Evolutionary conservation across 1,140 invertebrate species (phyloP).

Genomic region (Lucilia sericata): DNA sequence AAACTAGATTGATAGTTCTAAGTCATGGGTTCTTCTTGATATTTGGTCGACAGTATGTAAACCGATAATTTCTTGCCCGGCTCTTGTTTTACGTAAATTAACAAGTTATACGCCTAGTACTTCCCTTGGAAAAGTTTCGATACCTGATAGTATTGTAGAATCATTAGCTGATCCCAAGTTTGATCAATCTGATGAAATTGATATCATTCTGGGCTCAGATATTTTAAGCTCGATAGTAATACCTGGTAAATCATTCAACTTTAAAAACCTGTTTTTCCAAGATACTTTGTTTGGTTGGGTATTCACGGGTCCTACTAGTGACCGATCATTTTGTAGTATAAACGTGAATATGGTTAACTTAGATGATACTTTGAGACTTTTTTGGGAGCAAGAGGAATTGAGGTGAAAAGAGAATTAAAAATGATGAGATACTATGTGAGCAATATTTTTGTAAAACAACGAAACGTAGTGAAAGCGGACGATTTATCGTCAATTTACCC

Average conservation of each 20-base stretch:
- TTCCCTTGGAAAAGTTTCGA: not conserved
- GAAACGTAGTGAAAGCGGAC: not conserved
- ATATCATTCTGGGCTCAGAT: constrained; percentile 34
- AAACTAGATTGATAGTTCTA: not conserved
- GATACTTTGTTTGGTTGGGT: constrained; percentile 44
- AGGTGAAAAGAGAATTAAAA: not conserved
- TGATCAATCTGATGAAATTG: constrained; percentile 17
- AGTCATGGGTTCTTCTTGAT: constrained; percentile 5
- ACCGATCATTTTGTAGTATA: not conserved
- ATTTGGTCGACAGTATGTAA: not conserved
- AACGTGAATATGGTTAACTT: not conserved
- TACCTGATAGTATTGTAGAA: not conserved
- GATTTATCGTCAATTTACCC: not conserved
- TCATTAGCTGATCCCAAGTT: constrained; percentile 29
- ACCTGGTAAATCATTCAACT: no score
- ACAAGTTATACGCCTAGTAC: constrained; percentile 3
- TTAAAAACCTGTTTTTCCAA: no score
- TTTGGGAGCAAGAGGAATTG: constrained; percentile 28
- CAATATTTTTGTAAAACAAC: not conserved
- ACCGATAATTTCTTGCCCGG: not conserved
- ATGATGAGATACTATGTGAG: not conserved
- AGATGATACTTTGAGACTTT: not conserved
- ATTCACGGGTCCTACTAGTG: not conserved
- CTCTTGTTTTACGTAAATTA: constrained; percentile 17
- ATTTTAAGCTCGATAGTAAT: not conserved